These are phyloP conservation scores for Microcebus griseorufus DNA, from an alignment of 2,113 vertebrate species.

Conservation along the genomic window DNA sequence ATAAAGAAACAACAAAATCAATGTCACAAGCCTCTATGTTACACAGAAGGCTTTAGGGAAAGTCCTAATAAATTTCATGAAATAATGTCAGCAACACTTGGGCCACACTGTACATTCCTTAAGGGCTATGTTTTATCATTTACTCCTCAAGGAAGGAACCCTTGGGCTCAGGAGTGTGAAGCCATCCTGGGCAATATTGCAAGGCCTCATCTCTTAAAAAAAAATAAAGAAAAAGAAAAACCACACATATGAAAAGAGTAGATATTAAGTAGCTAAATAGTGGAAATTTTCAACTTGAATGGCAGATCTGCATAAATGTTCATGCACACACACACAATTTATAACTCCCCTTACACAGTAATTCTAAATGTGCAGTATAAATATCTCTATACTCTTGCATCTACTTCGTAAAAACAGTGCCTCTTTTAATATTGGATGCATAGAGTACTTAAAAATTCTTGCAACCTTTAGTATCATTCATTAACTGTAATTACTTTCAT, in stretches of 20 bases:
- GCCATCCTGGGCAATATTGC: no score
- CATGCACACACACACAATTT: background rate
- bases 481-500: conserved; percentile 32
- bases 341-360: background rate
- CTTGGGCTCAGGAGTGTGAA: no score
- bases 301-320: background rate
- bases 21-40: background rate
- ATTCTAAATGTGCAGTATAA: background rate
- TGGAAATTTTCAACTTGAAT: conserved; percentile 7
- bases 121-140: background rate
- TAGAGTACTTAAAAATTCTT: background rate
- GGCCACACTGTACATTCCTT: background rate
- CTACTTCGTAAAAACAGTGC: background rate
- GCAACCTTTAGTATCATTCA: background rate
- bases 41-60: conserved; percentile 14
- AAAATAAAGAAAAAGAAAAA: background rate
- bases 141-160: background rate
- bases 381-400: background rate
- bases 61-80: background rate
- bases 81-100: background rate
- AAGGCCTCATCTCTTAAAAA: no score
- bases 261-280: background rate
- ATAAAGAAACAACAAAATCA: conserved; percentile 11
- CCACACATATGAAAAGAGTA: background rate
- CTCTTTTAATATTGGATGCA: background rate